Conservation (phyloP, 2,113 vertebrate genomes). For the Vulpes lagopus region DNA sequence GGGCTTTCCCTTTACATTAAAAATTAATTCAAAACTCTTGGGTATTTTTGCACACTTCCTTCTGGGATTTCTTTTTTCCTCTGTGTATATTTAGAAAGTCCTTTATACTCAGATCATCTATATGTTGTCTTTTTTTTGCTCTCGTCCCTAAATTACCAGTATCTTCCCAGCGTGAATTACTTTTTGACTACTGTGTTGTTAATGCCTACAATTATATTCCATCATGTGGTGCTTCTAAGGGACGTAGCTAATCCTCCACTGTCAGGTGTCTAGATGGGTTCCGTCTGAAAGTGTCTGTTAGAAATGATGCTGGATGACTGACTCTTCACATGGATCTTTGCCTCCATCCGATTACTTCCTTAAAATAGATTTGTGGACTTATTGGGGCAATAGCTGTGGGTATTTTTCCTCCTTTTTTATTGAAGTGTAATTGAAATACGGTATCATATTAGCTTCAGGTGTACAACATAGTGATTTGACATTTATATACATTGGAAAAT, state of each 20-base stretch:
- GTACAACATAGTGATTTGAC: background rate
- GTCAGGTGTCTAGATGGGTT: background rate
- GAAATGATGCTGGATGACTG: background rate
- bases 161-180: background rate
- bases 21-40: conserved; percentile 9
- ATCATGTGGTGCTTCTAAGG: background rate
- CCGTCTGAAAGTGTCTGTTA: background rate
- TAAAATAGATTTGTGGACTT: background rate
- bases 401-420: background rate
- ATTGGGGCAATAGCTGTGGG: too few relatives aligned
- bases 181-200: background rate
- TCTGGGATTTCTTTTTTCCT: conserved; percentile 3
- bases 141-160: background rate
- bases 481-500: background rate
- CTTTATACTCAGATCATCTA: background rate
- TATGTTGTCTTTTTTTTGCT: background rate
- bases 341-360: background rate
- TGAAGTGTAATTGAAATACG: background rate
- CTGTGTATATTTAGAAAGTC: background rate
- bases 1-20: background rate
- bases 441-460: background rate
- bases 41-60: background rate
- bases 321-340: background rate
- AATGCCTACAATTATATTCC: background rate
- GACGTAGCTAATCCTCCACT: background rate